Evolutionary conservation across 2,797 vertebrate species (phyloP), one percentile per base, ranked within the genome.

Genomic region (Halcyon leucocephala): DNA sequence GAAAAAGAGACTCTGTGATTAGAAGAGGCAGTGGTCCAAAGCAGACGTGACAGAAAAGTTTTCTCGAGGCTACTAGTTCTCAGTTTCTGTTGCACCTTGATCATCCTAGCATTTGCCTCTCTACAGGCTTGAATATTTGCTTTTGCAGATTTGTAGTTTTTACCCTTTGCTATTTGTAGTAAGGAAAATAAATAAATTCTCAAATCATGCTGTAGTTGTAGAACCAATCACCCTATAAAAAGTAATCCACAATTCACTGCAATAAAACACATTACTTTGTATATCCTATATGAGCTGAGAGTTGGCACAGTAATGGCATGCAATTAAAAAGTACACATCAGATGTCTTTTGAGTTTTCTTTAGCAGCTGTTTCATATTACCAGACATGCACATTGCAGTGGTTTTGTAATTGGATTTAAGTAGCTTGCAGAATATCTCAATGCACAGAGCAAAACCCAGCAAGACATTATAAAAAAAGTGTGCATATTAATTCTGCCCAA

Each of bases 351-450:
- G 65, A 91, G 61, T 60, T 91, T 70, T 91, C 87, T 82, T 93
- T 76, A 88, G 81, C 88, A 95, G 91, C 93, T 95, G 86, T 82
- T 96, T 92, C 52, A 12, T 89, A 95, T 92, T 96, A 84, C 16
- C 64, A 90, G 94, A 77, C 60, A 77, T 65, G 67, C 83, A 93
- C 78, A 67, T 86, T 86, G 83, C 60, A 67, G 74, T 84, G 48
- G 52, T 77, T 95, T 94, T 92, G n/a, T 94, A 90, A 84, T 31
- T 94, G 71, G 57, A 79, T 91, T 95, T 90, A 84, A 90, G 93
- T 58, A 93, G 80, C 73, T 93, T 76, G 62, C 80, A 84, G 90
- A 41, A 24, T 86, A 93, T 91, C 85, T 95, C 73, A 79, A 84
- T 67, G 49, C 64, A 57, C 82, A 84, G 80, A 91, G 91, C 64